Base-by-base conservation (phyloP, 2,888 invertebrate genomes). In the Pteria penguin region DNA sequence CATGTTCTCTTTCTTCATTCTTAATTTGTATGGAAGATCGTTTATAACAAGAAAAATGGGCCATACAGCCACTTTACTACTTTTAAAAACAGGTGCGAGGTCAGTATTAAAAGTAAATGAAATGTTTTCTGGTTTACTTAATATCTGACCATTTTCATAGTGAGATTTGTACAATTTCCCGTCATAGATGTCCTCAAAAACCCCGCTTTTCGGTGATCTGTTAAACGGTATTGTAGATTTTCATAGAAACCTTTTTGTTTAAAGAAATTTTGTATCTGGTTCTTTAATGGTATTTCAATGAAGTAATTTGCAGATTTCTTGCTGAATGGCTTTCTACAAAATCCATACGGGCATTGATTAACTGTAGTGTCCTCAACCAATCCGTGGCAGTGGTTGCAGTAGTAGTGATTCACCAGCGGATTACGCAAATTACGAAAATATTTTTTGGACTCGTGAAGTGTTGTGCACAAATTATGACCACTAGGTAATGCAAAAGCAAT, bases 21-120 rank as follows among this genome's bases (percentile, higher is more conserved):
- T 29, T 1, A 29, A 2, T 60, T 67, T 29, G 32, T 55, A 68
- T 4, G 72, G 76, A 5, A 76, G 31, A 63, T 76, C 72, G 68
- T 73, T 76, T 8, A 76, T 72, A 5, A 62, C 57, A 22, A 76
- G 14, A 71, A 57, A 72, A n/a, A 72, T 5, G 4, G 72, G 72
- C 72, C 72, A 65, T 14, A 72, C 8, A 1, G 55, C 58, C 52
- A 72, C 45, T 32, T 72, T 76, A 22, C 61, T 58, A n/a, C 66
- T 66, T 57, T 73, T 63, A 62, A 72, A 76, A n/a, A n/a, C n/a
- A n/a, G n/a, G n/a, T n/a, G n/a, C n/a, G n/a, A n/a, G n/a, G n/a
- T n/a, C n/a, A n/a, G 55, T 67, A 54, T 73, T 72, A n/a, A 60
- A 75, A n/a, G 36, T 58, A 24, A 72, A 72, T 4, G 72, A 72